Base-by-base conservation (phyloP, 2,888 invertebrate genomes). In the Peribatodes rhomboidaria region DNA sequence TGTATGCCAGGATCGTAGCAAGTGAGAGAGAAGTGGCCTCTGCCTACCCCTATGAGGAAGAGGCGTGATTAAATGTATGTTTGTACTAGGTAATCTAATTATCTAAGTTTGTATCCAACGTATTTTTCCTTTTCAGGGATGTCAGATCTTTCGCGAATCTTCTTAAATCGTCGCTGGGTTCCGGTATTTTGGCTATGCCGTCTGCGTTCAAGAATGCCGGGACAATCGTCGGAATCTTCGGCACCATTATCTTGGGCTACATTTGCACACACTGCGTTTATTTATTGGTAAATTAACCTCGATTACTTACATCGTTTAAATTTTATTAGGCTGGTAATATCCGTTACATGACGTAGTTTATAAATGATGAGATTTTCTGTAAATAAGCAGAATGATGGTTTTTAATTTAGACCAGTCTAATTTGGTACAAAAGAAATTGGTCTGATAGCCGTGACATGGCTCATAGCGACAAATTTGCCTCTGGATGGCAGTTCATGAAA, bases 231-330 rank as follows among this genome's bases (percentile, higher is more conserved):
- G 98, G 98, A 27, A 94, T 96, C 58, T 87, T 96, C 53, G 97
- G 97, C 11, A 96, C 98, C 1, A 92, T 98, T 20, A 83, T 98
- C 41, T 95, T 98, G 68, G 99, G 98, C 67, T 92, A 97, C 67
- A 94, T 99, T 61, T 98, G 98, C 87, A 97, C 98, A 22, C 98
- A 99, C 89, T 99, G 99, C 87, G 98, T 99, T 78, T 97, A 97
- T 86, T 95, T 98, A 80, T 92, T 98, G 94, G 98, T 99, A 91
- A 95, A 94, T 46, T 53, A 47, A 65, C 16, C 16, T 57, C 37
- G 49, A 44, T 6, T 54, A 47, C 47, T 0, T 22, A 6, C n/a
- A n/a, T n/a, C n/a, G 27, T 44, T 35, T 16, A 27, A 20, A 10
- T 27, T 33, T 55, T 62, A 33, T 58, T 33, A 44, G 1, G 35